Evolutionary conservation across 2,888 invertebrate species (phyloP).

Genomic region (Apoda limacodes): DNA sequence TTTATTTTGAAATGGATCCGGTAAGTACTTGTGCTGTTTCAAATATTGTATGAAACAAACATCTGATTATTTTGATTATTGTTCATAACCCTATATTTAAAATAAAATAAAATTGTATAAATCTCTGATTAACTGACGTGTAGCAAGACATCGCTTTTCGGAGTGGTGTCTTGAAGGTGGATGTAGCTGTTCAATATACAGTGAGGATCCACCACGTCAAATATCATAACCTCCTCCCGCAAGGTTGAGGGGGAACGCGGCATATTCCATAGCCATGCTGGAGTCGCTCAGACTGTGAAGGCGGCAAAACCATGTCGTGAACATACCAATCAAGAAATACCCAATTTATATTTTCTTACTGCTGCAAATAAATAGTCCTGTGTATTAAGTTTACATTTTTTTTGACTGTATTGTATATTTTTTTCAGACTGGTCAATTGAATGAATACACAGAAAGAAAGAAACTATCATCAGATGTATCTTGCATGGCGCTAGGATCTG

Average conservation of each 20-base stretch:
- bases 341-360: not conserved
- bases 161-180: conserved; percentile 38
- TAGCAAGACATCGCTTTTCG: conserved; percentile 38
- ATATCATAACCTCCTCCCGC: conserved; percentile 68
- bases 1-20: conserved; percentile 99
- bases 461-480: conserved; percentile 97
- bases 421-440: conserved; percentile 93
- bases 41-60: not conserved
- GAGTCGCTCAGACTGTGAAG: conserved; percentile 76
- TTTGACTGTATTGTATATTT: conserved; percentile 11
- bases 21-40: conserved; percentile 77
- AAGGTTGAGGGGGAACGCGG: conserved; percentile 73
- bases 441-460: conserved; percentile 98
- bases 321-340: too few species aligned
- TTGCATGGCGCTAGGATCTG: conserved; percentile 97
- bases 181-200: conserved; percentile 63
- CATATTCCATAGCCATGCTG: conserved; percentile 83
- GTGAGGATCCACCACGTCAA: conserved; percentile 71
- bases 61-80: conserved; percentile 1
- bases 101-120: not conserved
- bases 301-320: conserved; percentile 76
- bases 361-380: conserved; percentile 3
- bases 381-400: conserved; percentile 5
- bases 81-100: not conserved
- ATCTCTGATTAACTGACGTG: conserved; percentile 34